These are phyloP conservation scores for Amphiura filiformis DNA, from an alignment of 35 echinoderm and acorn worm genomes.

Conservation along the genomic window DNA sequence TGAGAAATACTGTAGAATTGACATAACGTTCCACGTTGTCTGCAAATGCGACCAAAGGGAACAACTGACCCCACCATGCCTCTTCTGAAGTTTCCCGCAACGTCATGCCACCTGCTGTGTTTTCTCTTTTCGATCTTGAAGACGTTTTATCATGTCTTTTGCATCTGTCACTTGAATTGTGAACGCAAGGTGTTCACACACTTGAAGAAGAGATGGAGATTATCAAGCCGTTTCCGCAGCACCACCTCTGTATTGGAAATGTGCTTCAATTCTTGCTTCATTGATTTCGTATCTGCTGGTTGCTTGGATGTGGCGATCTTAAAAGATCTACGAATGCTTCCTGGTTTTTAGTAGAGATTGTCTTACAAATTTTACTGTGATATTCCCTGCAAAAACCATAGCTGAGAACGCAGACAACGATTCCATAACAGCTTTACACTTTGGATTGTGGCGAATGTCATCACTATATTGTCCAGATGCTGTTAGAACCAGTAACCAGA, in stretches of 20 bases:
- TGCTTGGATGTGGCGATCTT: neutral
- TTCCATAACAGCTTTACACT: neutral
- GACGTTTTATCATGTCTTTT: neutral
- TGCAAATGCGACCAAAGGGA: neutral
- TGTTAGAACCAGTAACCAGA: neutral
- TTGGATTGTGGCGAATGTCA: neutral
- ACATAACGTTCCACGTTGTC: neutral
- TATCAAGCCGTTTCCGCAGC: neutral
- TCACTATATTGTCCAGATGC: neutral
- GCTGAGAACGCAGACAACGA: neutral
- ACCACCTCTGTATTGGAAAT: too few relatives aligned
- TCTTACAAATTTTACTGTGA: neutral
- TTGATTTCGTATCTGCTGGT: neutral
- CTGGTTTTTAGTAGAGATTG: neutral
- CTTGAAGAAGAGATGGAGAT: neutral
- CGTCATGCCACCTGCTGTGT: neutral
- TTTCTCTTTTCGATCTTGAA: neutral
- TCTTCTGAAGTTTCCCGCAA: neutral
- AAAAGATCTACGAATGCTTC: neutral
- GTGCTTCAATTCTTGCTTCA: too few relatives aligned
- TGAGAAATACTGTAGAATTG: conserved; percentile 18
- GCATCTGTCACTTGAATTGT: neutral
- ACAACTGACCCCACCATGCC: conserved; percentile 10
- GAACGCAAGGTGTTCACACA: neutral
- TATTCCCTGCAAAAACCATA: neutral